Conservation (phyloP, 2,888 invertebrate genomes). For the Endomychus coccineus region DNA sequence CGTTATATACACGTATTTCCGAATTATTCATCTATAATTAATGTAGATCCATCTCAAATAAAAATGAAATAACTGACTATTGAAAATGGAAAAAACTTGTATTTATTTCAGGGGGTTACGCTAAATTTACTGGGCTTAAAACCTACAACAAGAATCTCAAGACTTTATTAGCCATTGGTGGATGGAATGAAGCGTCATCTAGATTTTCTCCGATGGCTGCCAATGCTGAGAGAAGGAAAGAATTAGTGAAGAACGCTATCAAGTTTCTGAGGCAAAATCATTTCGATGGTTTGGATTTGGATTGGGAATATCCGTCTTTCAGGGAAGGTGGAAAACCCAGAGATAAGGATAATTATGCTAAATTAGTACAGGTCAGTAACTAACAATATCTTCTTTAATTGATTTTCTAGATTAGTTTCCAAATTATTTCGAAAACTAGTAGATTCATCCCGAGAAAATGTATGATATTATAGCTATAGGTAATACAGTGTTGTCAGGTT, state of each 20-base stretch:
- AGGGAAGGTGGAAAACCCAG: conserved; percentile 73
- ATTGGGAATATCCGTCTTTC: conserved; percentile 85
- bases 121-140: conserved; percentile 87
- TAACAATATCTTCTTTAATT: too few relatives aligned
- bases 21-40: too few relatives aligned
- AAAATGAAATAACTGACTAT: too few relatives aligned
- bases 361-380: conserved; percentile 63
- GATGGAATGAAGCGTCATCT: conserved; percentile 90
- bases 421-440: too few relatives aligned
- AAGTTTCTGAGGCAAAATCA: conserved; percentile 86
- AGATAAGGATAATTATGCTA: conserved; percentile 81
- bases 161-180: conserved; percentile 84
- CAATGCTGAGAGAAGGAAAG: conserved; percentile 63
- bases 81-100: too few relatives aligned
- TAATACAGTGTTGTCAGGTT: too few relatives aligned
- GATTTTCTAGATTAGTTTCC: too few relatives aligned
- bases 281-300: conserved; percentile 88
- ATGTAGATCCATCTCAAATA: too few relatives aligned
- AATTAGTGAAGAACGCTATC: conserved; percentile 74
- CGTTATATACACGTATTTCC: too few relatives aligned
- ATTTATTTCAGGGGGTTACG: conserved; percentile 69
- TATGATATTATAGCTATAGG: too few relatives aligned
- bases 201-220: conserved; percentile 85
- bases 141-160: conserved; percentile 88
- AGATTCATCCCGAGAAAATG: too few relatives aligned